phyloP scores from a whole-genome alignment of 1,140 invertebrate genomes.

The Dendroctonus valens region DNA sequence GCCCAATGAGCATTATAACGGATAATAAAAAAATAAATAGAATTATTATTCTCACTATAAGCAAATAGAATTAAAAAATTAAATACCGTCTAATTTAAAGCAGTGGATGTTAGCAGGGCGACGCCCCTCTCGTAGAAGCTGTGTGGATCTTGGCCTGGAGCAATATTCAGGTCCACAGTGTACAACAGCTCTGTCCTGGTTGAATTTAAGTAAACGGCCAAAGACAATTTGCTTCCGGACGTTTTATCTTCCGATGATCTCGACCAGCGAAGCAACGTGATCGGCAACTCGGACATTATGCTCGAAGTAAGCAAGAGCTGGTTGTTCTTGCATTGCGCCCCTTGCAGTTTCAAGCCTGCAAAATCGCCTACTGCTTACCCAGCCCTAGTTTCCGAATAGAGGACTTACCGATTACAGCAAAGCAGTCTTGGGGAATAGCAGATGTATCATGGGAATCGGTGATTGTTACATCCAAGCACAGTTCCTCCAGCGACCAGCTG shows the following conservation, averaged over 20 bases:
- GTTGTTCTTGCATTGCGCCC: constrained; percentile 89
- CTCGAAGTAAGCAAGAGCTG: constrained; percentile 87
- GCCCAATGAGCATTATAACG: too few species aligned
- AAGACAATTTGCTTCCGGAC: constrained; percentile 69
- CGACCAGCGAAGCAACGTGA: constrained; percentile 86
- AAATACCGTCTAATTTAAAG: constrained; percentile 64
- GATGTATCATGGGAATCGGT: constrained; percentile 57
- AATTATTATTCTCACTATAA: too few species aligned
- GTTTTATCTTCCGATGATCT: constrained; percentile 55
- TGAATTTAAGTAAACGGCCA: constrained; percentile 97
- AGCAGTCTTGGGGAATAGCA: constrained; percentile 72
- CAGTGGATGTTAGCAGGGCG: constrained; percentile 87
- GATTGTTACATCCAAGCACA: constrained; percentile 82
- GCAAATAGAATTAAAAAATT: too few species aligned
- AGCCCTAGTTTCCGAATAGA: constrained; percentile 1
- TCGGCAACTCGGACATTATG: constrained; percentile 90
- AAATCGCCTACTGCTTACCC: constrained; percentile 13
- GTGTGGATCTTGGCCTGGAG: constrained; percentile 80
- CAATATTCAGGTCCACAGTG: constrained; percentile 90
- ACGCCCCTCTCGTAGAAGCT: constrained; percentile 98
- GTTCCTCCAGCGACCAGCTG: constrained; percentile 92
- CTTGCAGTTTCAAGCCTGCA: constrained; percentile 87
- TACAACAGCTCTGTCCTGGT: constrained; percentile 93
- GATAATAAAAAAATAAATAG: too few species aligned
- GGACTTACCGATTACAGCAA: constrained; percentile 67